Percentiles rank a stretch among this genome's conserved stretches.
Evolutionary conservation across 2,797 vertebrate species (phyloP).

Genomic region (Rachycentron canadum): DNA sequence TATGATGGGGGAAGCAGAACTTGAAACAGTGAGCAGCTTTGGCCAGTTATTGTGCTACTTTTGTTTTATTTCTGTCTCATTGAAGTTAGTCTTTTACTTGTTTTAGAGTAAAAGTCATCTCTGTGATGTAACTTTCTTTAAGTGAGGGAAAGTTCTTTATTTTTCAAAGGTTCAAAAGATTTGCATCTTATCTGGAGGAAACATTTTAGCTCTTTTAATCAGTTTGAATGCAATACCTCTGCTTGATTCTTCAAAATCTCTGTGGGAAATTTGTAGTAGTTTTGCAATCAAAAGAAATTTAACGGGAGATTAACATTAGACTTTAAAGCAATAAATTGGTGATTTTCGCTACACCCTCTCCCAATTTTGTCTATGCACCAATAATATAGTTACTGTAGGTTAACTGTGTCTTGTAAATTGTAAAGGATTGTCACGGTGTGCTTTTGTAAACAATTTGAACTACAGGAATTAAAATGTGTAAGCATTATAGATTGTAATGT

Average conservation of each 20-base stretch:
- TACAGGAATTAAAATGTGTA: constrained; percentile 74
- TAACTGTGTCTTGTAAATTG: constrained; percentile 84
- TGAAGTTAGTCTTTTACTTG: constrained; percentile 87
- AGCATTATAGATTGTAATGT: constrained; percentile 74
- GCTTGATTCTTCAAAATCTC: constrained; percentile 80
- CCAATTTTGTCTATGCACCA: constrained; percentile 89
- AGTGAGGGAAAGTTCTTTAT: constrained; percentile 79
- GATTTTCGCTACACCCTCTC: constrained; percentile 83
- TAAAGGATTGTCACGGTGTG: constrained; percentile 78
- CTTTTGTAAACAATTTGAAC: constrained; percentile 81
- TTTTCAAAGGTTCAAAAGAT: constrained; percentile 78
- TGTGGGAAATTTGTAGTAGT: constrained; percentile 83
- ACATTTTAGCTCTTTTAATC: constrained; percentile 79
- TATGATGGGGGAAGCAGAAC: constrained; percentile 82
- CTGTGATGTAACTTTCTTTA: constrained; percentile 80
- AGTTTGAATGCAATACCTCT: constrained; percentile 88
- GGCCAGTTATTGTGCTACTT: constrained; percentile 84
- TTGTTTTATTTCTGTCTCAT: constrained; percentile 71
- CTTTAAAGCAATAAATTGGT: constrained; percentile 89
- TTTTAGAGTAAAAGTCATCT: constrained; percentile 89
- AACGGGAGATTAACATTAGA: constrained; percentile 81
- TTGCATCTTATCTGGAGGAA: constrained; percentile 73
- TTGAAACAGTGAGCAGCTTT: constrained; percentile 88
- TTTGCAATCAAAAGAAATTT: constrained; percentile 85
- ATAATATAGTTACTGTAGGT: constrained; percentile 85